phyloP scores from a whole-genome alignment of 2,113 vertebrate species.

The Dasyprocta punctata region DNA sequence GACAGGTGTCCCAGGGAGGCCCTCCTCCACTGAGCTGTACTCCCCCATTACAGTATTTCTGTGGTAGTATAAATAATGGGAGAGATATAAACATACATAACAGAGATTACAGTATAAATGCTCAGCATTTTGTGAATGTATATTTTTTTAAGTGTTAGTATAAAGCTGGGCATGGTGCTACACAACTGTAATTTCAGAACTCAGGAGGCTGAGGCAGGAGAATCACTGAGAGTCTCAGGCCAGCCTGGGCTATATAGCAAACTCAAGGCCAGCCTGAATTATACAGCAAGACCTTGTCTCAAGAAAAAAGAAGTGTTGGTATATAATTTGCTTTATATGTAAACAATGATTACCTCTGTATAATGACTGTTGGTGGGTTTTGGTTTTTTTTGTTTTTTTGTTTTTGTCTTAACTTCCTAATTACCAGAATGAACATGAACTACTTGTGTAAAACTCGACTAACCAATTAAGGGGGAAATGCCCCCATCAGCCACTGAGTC shows the following conservation, averaged over 20 bases:
- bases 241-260: background rate
- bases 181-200: background rate
- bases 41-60: background rate
- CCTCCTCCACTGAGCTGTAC: background rate
- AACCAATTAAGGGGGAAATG: background rate
- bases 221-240: background rate
- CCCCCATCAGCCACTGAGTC: background rate
- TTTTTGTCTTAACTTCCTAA: background rate
- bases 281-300: background rate
- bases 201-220: background rate
- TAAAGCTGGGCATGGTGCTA: background rate
- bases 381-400: background rate
- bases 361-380: background rate
- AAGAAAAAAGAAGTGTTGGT: background rate
- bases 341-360: background rate
- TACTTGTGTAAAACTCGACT: background rate
- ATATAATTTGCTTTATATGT: background rate
- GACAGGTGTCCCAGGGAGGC: background rate
- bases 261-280: background rate
- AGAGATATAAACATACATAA: background rate
- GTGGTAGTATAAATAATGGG: background rate
- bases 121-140: conserved; percentile 1
- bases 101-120: background rate
- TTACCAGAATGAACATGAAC: conserved; percentile 22
- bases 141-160: background rate